Evolutionary conservation across 2,888 invertebrate genomes (phyloP).

Genomic region (Oxycera nigricornis): DNA sequence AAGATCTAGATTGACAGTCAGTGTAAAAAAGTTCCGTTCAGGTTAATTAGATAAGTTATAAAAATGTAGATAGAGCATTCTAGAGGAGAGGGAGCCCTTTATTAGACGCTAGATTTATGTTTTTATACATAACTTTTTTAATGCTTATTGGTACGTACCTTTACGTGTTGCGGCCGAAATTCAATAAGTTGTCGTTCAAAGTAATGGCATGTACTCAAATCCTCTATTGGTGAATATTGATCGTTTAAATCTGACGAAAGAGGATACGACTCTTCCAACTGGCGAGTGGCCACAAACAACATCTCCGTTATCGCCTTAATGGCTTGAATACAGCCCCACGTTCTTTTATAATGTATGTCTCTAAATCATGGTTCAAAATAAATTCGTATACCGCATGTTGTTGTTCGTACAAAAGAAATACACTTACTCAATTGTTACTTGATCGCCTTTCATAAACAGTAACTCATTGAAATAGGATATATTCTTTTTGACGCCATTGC

Average conservation of each 20-base stretch:
- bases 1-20: too few species aligned
- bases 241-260: conserved; percentile 54
- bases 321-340: conserved; percentile 60
- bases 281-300: conserved; percentile 59
- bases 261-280: conserved; percentile 55
- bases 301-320: conserved; percentile 59
- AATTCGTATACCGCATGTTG: background rate
- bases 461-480: conserved; percentile 61
- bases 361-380: conserved; percentile 11
- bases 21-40: too few species aligned
- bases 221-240: conserved; percentile 59
- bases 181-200: conserved; percentile 59
- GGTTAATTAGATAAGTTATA: too few species aligned
- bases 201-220: conserved; percentile 59
- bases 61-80: too few species aligned
- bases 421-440: conserved; percentile 57
- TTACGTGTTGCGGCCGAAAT: conserved; percentile 59
- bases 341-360: conserved; percentile 51
- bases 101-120: too few species aligned
- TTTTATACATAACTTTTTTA: background rate
- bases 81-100: too few species aligned
- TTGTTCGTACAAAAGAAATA: background rate
- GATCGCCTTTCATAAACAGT: conserved; percentile 52
- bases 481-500: conserved; percentile 58
- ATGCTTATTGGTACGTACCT: conserved; percentile 50